Base-by-base conservation (phyloP, 2,888 invertebrate species). In the Agrochola circellaris region DNA sequence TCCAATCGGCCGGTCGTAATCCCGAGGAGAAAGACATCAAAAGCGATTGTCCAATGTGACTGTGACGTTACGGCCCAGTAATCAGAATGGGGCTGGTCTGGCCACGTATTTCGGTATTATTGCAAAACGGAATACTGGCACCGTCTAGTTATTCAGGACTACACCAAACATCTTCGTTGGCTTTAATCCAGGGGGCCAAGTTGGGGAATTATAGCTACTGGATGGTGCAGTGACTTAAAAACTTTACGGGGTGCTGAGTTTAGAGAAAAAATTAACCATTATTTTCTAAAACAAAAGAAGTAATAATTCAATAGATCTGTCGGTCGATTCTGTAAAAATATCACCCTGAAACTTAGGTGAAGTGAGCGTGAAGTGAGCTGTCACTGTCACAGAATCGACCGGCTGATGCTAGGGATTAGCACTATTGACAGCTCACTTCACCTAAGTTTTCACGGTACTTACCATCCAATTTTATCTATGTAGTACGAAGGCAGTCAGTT, bases 121-220 rank as follows among this genome's bases (percentile, higher is more conserved):
- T 89, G 92, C 92, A 90, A 65, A 91, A 92, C 92, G 90, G 92
- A 92, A 91, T 91, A 92, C 92, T 90, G 90, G 88, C 89, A 88
- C 81, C 90, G 91, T 92, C 93, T 94, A 94, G 95, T 93, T 94
- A 95, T 94, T 95, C 94, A 94, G 92, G 92, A 93, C 92, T 93
- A 93, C 93, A 93, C 93, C 93, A 95, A 95, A 95, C 95, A 95
- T 95, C 95, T 95, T 95, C 93, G 91, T 95, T 96, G 95, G 95
- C 95, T 95, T 93, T 94, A 94, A 95, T 95, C 96, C 96, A 95
- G 94, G 91, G 93, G 91, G 88, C 91, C 87, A 88, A 83, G 83
- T 78, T 82, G 62, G 30, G 75, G 91, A 91, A 69, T 77, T 88
- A 90, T 15, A 81, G 34, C 0, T 30, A 30, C 92, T 93, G 74